These are phyloP conservation scores for Geotrypetes seraphini DNA, from an alignment of 2,797 vertebrate species.

Conservation along the genomic window DNA sequence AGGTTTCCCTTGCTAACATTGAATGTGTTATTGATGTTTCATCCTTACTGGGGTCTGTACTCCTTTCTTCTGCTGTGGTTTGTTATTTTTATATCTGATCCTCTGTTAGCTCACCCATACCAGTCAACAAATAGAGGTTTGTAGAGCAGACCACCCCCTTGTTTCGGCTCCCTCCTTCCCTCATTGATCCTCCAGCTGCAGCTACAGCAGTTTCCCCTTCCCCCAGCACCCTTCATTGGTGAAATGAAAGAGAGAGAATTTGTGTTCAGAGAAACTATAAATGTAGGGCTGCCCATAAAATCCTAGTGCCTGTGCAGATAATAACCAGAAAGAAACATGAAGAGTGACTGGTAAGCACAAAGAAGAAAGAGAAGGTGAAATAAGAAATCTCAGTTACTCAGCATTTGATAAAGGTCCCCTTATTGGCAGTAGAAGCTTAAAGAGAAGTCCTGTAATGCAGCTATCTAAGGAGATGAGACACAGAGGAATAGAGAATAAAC, in stretches of 20 bases:
- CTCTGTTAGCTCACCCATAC: background rate
- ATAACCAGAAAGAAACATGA: constrained; percentile 37
- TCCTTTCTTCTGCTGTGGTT: no score
- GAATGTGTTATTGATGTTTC: background rate
- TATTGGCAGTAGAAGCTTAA: no score
- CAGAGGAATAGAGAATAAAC: no score
- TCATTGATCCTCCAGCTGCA: constrained; percentile 23
- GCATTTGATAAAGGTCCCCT: no score
- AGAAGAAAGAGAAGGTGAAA: no score
- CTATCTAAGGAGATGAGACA: no score
- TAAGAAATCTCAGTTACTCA: no score
- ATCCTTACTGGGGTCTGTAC: background rate
- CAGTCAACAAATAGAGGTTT: background rate
- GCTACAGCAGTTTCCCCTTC: constrained; percentile 11
- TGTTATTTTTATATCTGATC: background rate
- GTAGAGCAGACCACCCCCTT: constrained; percentile 7
- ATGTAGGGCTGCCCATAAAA: rapidly evolving
- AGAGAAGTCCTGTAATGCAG: no score
- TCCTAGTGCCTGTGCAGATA: constrained; percentile 17
- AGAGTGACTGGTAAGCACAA: no score
- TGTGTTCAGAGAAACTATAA: background rate
- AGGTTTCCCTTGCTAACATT: background rate
- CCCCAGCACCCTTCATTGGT: constrained; percentile 33
- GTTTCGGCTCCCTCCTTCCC: constrained; percentile 22
- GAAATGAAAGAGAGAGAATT: constrained; percentile 1